A percentile compares a stretch with the other conserved stretches of the same genome.
These are phyloP conservation scores for Anseranas semipalmata DNA, from an alignment of 2,113 vertebrate species.

Conservation along the genomic window DNA sequence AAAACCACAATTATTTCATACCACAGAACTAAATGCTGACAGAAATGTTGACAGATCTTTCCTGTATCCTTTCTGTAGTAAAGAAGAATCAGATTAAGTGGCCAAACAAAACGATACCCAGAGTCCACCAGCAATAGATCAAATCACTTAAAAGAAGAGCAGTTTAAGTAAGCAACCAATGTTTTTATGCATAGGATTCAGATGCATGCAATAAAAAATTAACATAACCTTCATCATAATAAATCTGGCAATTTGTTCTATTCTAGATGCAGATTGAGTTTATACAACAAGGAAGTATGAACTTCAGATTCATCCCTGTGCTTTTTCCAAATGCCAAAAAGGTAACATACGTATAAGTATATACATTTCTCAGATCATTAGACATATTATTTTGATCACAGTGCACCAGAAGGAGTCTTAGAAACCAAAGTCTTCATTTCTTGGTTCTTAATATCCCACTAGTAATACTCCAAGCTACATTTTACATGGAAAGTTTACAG, in stretches of 20 bases:
- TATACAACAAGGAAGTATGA: constrained; percentile 95
- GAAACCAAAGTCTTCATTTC: not conserved
- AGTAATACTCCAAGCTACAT: not conserved
- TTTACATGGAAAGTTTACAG: not conserved
- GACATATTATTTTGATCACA: constrained; percentile 6
- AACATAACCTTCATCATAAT: not conserved
- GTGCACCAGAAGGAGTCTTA: constrained; percentile 20
- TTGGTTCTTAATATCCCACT: not conserved
- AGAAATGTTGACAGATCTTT: not conserved
- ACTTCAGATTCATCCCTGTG: constrained; percentile 94
- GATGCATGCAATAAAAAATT: not conserved
- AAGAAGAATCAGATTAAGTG: not conserved
- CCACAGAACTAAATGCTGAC: not conserved
- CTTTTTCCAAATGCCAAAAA: constrained; percentile 90
- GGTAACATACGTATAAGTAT: constrained; percentile 70
- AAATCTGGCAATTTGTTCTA: constrained; percentile 51
- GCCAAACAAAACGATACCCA: not conserved
- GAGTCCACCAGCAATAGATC: not conserved
- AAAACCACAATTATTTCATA: not conserved
- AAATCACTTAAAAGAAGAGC: not conserved
- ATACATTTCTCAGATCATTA: not conserved
- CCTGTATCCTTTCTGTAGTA: constrained; percentile 6
- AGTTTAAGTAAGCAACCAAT: not conserved
- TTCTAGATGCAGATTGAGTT: constrained; percentile 95
- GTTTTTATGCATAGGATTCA: not conserved